Conservation (phyloP, 2,113 vertebrate genomes). For the Astur gentilis region DNA sequence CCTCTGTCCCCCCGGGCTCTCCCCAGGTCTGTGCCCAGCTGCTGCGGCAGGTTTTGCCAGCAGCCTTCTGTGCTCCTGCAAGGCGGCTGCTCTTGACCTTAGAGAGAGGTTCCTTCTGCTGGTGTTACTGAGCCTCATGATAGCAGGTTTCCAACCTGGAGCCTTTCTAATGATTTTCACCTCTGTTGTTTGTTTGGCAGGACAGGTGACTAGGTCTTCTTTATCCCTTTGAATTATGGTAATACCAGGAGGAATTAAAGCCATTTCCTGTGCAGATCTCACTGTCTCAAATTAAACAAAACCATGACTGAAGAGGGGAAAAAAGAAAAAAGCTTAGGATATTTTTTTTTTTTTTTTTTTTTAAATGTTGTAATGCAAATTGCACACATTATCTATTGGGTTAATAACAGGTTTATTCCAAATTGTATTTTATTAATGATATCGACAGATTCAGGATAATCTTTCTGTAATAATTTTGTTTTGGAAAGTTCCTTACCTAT, state of each 20-base stretch:
- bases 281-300: background rate
- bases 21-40: background rate
- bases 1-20: too few species aligned
- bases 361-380: background rate
- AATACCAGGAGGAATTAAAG: background rate
- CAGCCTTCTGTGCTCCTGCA: background rate
- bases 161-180: background rate
- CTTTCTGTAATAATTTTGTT: background rate
- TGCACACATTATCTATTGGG: background rate
- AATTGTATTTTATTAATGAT: background rate
- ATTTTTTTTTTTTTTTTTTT: too few species aligned
- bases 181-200: background rate
- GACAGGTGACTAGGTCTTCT: background rate
- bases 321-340: background rate
- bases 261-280: background rate
- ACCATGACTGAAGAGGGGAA: background rate
- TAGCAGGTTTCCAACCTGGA: background rate
- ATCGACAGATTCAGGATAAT: background rate
- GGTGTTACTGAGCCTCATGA: background rate
- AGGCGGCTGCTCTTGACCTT: background rate
- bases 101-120: background rate
- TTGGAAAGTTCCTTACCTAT: background rate
- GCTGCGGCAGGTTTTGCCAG: background rate
- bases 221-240: background rate
- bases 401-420: background rate